Conservation (phyloP, 2,888 invertebrate genomes). For the Tetragonula carbonaria region DNA sequence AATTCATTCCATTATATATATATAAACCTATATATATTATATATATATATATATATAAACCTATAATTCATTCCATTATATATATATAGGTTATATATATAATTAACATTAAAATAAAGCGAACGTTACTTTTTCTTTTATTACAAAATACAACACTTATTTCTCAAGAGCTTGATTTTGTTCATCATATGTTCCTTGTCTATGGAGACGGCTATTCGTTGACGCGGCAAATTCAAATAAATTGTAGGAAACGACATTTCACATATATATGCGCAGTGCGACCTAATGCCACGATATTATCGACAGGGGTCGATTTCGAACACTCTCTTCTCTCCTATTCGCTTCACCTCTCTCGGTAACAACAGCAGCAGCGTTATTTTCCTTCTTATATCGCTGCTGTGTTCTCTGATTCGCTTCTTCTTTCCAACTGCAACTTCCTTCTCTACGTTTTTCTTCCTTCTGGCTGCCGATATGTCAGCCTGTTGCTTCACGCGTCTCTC, state of each 20-base stretch:
- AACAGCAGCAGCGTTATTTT: background rate
- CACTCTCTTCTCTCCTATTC: background rate
- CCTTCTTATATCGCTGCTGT: background rate
- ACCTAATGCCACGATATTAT: too few species aligned
- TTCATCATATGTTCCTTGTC: background rate
- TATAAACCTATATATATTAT: too few species aligned
- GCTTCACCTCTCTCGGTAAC: background rate
- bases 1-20: background rate
- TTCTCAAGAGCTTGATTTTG: conserved; percentile 9
- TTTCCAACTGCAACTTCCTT: background rate
- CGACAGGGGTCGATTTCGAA: too few species aligned
- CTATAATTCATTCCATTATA: too few species aligned
- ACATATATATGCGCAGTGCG: too few species aligned
- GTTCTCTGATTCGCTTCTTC: background rate
- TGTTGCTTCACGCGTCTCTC: conserved; percentile 63
- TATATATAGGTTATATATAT: background rate
- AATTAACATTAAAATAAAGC: background rate
- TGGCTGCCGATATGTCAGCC: conserved; percentile 63
- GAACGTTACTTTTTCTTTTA: background rate
- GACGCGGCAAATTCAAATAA: too few species aligned
- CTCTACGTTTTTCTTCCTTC: conserved; percentile 23
- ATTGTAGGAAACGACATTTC: too few species aligned
- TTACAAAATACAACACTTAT: conserved; percentile 8
- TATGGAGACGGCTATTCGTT: too few species aligned
- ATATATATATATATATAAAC: too few species aligned